Conservation (phyloP, 2,888 invertebrate genomes). For the Plagiodera versicolora region DNA sequence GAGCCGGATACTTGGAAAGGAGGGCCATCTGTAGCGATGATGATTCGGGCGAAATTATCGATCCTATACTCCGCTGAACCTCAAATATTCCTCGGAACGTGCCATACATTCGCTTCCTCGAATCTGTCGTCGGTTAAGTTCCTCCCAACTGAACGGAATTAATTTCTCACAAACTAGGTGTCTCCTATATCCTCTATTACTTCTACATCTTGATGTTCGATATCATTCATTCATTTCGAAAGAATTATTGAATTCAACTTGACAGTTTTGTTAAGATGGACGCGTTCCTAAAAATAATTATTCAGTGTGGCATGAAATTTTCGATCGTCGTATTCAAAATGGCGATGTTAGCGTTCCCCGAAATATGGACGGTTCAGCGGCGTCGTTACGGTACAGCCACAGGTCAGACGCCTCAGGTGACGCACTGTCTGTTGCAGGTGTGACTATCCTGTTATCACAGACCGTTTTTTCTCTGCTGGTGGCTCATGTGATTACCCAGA, state of each 20-base stretch:
- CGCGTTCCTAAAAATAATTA: too few relatives aligned
- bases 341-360: slow-evolving; percentile 7
- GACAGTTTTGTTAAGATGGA: too few relatives aligned
- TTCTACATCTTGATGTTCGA: too few relatives aligned
- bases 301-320: too few relatives aligned
- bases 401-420: slow-evolving; percentile 56
- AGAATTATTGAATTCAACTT: not conserved
- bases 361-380: slow-evolving; percentile 15
- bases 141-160: too few relatives aligned
- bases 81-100: not conserved
- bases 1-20: slow-evolving; percentile 55
- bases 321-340: not conserved
- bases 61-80: not conserved
- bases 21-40: slow-evolving; percentile 34
- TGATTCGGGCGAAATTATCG: not conserved
- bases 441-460: slow-evolving; percentile 98
- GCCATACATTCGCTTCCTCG: not conserved
- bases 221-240: too few relatives aligned
- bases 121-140: not conserved
- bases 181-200: too few relatives aligned
- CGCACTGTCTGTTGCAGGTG: slow-evolving; percentile 84
- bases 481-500: slow-evolving; percentile 98
- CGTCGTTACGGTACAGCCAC: slow-evolving; percentile 51
- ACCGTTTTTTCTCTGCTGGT: slow-evolving; percentile 99
- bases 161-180: too few relatives aligned